Evolutionary conservation across 2,113 vertebrate species (phyloP).

Genomic region (Tupaia tana): DNA sequence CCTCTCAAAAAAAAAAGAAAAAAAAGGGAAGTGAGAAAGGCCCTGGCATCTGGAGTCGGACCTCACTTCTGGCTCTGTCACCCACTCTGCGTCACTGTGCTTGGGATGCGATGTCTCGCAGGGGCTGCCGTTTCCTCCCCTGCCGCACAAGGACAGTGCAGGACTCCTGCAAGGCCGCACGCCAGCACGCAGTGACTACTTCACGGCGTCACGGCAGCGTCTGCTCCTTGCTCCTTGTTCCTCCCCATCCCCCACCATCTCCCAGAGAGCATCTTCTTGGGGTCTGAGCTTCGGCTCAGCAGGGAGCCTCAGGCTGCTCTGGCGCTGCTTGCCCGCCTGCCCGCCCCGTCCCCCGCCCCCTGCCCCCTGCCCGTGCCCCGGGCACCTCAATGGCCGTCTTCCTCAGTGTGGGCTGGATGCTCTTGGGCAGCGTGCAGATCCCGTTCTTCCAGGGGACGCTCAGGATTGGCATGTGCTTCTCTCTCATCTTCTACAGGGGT

Average conservation of each 20-base stretch:
- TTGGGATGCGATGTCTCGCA: not conserved
- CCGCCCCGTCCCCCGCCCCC: accelerated
- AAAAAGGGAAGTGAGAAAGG: not conserved
- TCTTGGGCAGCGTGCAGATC: conserved; percentile 75
- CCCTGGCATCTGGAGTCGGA: not conserved
- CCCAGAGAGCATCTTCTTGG: not conserved
- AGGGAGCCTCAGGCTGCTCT: not conserved
- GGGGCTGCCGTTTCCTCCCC: not conserved
- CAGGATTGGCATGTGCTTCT: conserved; percentile 14
- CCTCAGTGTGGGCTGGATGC: conserved; percentile 75
- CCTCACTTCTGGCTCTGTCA: not conserved
- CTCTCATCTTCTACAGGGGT: conserved; percentile 66
- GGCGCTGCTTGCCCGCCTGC: not conserved
- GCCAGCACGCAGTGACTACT: no score
- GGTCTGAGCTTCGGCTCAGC: not conserved
- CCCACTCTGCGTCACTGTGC: not conserved
- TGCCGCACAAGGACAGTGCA: not conserved
- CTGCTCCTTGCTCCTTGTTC: not conserved
- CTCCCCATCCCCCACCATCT: not conserved
- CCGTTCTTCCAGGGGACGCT: conserved; percentile 75
- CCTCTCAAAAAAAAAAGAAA: not conserved
- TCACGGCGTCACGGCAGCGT: not conserved
- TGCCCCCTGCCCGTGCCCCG: accelerated
- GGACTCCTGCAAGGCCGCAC: not conserved
- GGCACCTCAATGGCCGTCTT: conserved; percentile 85